A percentile compares a stretch with the other conserved stretches of the same genome.
Conservation (phyloP, 2,797 vertebrate genomes). For the Cichlasoma orientale region DNA sequence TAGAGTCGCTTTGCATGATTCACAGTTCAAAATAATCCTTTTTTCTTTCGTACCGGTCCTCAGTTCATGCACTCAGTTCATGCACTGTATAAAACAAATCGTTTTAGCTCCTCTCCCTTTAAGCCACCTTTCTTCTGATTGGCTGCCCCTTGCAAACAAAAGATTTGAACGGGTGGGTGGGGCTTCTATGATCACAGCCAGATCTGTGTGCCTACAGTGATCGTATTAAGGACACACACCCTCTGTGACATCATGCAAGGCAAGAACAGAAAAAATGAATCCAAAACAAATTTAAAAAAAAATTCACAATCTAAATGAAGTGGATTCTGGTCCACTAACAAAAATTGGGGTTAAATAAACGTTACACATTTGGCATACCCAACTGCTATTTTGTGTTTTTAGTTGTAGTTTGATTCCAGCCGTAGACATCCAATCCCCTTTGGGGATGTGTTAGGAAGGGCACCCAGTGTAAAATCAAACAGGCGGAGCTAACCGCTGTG, state of each 20-base stretch:
- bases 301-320: neutral
- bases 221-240: neutral
- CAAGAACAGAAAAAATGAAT: too few relatives aligned
- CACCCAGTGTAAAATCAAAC: neutral
- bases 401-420: too few relatives aligned
- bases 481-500: neutral
- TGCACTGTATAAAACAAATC: fast-evolving
- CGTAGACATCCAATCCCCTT: neutral
- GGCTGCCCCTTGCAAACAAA: neutral
- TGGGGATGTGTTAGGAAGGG: neutral
- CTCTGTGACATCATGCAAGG: too few relatives aligned
- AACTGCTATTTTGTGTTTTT: too few relatives aligned
- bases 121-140: neutral
- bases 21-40: neutral
- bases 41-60: neutral
- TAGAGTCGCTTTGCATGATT: neutral
- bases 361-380: too few relatives aligned
- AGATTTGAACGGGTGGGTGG: neutral
- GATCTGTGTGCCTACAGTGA: neutral
- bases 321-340: neutral
- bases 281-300: too few relatives aligned
- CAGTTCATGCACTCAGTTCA: neutral
- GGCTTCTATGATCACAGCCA: neutral
- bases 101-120: neutral
- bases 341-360: neutral